Conservation (phyloP, 2,797 vertebrate species). For the Sitta carolinensis region DNA sequence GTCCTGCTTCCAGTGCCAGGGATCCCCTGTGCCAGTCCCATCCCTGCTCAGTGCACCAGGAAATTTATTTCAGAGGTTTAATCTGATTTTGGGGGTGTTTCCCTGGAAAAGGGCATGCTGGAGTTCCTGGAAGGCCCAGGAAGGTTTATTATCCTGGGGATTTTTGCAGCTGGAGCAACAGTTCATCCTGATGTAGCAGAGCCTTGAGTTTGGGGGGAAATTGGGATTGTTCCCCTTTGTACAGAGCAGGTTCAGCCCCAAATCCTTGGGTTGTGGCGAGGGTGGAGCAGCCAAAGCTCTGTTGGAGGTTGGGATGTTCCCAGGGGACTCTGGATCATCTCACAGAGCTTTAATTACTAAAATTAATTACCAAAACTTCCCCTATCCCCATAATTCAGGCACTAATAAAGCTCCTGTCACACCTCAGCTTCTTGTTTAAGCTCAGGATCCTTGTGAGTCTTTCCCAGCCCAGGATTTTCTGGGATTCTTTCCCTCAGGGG, state of each 20-base stretch:
- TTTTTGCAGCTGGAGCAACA: neutral
- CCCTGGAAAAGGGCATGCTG: neutral
- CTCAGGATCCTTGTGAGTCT: neutral
- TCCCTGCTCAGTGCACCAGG: neutral
- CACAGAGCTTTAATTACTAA: neutral
- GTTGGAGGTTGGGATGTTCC: neutral
- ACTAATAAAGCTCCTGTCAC: neutral
- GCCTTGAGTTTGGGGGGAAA: accelerated
- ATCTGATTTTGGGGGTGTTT: neutral
- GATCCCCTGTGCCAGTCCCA: neutral
- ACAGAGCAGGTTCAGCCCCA: neutral
- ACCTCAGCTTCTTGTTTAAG: too few relatives aligned
- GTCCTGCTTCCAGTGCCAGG: neutral
- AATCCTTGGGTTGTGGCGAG: accelerated
- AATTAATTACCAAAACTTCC: neutral
- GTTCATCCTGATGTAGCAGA: accelerated
- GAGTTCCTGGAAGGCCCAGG: neutral
- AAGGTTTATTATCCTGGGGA: neutral
- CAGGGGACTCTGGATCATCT: neutral
- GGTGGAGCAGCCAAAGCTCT: neutral
- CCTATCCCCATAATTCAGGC: neutral
- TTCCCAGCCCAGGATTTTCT: neutral
- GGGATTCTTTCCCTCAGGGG: neutral
- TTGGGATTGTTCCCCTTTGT: neutral
- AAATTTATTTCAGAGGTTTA: neutral